Conservation (phyloP, 2,113 vertebrate genomes). For the Ptilonorhynchus violaceus region DNA sequence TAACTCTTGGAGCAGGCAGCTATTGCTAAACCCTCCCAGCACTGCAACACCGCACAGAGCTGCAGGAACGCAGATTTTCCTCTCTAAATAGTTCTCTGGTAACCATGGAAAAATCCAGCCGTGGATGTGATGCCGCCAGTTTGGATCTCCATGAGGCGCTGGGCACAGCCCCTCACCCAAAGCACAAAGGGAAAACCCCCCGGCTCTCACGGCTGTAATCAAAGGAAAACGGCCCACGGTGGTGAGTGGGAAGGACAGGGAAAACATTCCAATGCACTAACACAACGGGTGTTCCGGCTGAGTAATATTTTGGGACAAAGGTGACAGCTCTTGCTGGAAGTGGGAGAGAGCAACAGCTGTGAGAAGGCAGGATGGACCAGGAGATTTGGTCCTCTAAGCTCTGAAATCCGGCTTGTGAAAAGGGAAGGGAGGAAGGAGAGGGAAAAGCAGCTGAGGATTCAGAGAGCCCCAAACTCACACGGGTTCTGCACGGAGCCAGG, state of each 20-base stretch:
- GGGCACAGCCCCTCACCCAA: background rate
- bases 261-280: background rate
- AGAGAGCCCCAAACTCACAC: fast-evolving
- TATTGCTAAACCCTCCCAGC: background rate
- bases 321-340: fast-evolving
- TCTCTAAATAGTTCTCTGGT: background rate
- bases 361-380: fast-evolving
- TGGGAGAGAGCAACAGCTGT: background rate
- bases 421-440: background rate
- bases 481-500: background rate
- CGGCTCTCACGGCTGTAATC: fast-evolving
- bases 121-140: background rate
- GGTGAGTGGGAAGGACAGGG: background rate
- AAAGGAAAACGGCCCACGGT: fast-evolving
- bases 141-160: background rate
- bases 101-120: background rate
- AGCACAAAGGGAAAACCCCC: background rate
- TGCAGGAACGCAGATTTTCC: background rate
- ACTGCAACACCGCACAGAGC: background rate
- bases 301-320: background rate
- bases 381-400: background rate
- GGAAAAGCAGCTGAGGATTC: background rate
- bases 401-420: background rate
- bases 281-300: fast-evolving
- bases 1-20: background rate